Evolutionary conservation across 2,888 invertebrate species (phyloP).

Genomic region (Tribolium freemani): DNA sequence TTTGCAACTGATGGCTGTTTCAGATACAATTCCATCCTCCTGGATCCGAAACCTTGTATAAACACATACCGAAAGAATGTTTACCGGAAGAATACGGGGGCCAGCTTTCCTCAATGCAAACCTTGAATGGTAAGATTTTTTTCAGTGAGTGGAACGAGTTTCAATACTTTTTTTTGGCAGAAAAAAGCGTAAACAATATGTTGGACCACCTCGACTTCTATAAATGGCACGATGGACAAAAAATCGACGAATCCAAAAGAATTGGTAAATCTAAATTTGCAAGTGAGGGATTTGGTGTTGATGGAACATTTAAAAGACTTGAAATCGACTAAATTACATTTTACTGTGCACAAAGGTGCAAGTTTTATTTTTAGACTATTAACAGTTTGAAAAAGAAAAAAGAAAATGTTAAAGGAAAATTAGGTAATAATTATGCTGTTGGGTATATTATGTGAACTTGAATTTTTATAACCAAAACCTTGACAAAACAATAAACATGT

Average conservation of each 20-base stretch:
- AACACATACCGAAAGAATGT: constrained; percentile 1
- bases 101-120: background rate
- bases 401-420: no score
- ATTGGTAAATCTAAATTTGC: background rate
- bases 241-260: background rate
- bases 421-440: no score
- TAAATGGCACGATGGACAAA: constrained; percentile 14
- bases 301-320: constrained; percentile 6
- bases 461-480: no score
- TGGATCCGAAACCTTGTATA: background rate
- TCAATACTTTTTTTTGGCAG: background rate
- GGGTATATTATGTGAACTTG: no score
- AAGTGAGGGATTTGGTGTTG: background rate
- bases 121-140: background rate
- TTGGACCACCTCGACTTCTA: constrained; percentile 4
- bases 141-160: background rate
- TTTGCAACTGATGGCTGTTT: background rate
- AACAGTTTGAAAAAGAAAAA: no score
- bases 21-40: background rate
- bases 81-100: constrained; percentile 7
- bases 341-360: background rate
- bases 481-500: no score
- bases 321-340: background rate
- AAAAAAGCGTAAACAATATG: background rate
- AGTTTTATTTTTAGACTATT: no score